Evolutionary conservation across 2,797 vertebrate genomes (phyloP), one percentile per base, ranked within the genome.

Genomic region (Orestias chungarensis): DNA sequence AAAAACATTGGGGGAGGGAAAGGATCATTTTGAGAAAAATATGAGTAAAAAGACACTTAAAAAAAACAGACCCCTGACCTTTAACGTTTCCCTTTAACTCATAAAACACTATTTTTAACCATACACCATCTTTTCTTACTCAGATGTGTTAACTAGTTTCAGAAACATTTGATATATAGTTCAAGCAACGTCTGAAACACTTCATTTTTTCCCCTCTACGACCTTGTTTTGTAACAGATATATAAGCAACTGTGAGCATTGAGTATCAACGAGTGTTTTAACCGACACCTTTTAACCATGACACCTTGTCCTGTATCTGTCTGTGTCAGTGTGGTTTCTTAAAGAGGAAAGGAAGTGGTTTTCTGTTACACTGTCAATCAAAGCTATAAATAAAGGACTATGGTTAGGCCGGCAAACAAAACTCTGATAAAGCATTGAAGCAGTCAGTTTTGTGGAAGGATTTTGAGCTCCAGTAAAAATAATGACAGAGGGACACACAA

Each of bases 1-100:
- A 3, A 55, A 0, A 0, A 65, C 31, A 52, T 40, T 40, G 38
- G 17, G 14, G 1, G 6, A 59, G 15, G 43, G 50, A 46, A 70
- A 8, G 42, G 38, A 59, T 23, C 33, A 71, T 54, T 76, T 68
- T 70, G 25, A n/a, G 33, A 62, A 33, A 64, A n/a, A 69, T 11
- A 25, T 25, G 33, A 66, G 70, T 20, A 44, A 38, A n/a, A 71
- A 68, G 35, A 71, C 8, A 64, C 55, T 57, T 68, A 6, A 55
- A 43, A 43, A 23, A 43, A 43, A 23, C 57, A 62, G 23, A 62
- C 23, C 35, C n/a, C 11, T 62, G 35, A 62, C 59, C 35, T 42
- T 62, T 62, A 20, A 42, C 35, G 5, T 62, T n/a, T 61, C 38
- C 4, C 57, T 38, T 35, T 20, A 57, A 29, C 20, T 62, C 18